phyloP scores from a whole-genome alignment of 2,888 invertebrate species.

The Macrosoma leucophasiata region DNA sequence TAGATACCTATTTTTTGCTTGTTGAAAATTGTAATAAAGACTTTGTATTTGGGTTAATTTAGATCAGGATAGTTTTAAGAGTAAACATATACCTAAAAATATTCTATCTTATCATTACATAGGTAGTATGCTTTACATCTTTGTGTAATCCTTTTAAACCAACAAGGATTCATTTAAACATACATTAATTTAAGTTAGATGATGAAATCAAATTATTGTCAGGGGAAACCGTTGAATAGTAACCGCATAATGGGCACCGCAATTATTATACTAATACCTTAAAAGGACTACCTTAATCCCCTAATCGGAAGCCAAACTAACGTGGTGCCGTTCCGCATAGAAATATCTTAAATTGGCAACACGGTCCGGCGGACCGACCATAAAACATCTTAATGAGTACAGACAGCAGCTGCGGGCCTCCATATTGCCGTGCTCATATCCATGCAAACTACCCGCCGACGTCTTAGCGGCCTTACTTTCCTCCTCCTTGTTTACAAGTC shows the following conservation, averaged over 20 bases:
- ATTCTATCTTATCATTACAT: too few species aligned
- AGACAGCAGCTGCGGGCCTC: slow-evolving; percentile 71
- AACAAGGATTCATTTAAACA: too few species aligned
- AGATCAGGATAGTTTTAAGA: too few species aligned
- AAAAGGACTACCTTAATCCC: slow-evolving; percentile 72
- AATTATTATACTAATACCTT: slow-evolving; percentile 72
- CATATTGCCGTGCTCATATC: slow-evolving; percentile 75
- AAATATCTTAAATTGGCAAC: slow-evolving; percentile 76
- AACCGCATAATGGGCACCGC: slow-evolving; percentile 63
- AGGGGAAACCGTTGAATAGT: slow-evolving; percentile 45
- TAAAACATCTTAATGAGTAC: slow-evolving; percentile 77
- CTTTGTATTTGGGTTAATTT: too few species aligned
- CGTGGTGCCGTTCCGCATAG: slow-evolving; percentile 72
- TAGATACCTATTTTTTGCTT: too few species aligned
- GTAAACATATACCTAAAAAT: too few species aligned
- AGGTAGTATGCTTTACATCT: too few species aligned
- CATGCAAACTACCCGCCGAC: slow-evolving; percentile 73
- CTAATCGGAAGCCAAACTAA: slow-evolving; percentile 74
- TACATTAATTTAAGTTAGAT: too few species aligned
- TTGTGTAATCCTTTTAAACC: too few species aligned
- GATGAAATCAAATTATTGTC: too few species aligned
- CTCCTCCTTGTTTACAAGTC: slow-evolving; percentile 72
- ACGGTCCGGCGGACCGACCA: slow-evolving; percentile 72
- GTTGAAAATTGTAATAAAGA: too few species aligned
- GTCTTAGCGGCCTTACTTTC: slow-evolving; percentile 71